Percentiles rank a stretch among this genome's conserved stretches.
Evolutionary conservation across 2,888 invertebrate species (phyloP).

Genomic region (Silvanus unidentatus): DNA sequence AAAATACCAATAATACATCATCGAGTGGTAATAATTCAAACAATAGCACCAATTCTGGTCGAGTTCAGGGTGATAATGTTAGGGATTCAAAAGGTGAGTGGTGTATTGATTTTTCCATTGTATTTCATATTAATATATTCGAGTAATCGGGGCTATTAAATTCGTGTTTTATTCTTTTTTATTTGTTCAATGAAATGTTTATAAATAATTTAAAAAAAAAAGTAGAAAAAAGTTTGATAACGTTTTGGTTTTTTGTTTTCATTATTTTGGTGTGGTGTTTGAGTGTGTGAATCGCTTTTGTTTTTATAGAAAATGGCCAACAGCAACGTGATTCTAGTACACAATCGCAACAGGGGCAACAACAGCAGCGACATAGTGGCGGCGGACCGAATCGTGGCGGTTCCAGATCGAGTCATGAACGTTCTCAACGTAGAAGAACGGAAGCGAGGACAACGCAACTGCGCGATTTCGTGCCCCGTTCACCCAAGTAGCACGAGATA

Average conservation of each 20-base stretch:
- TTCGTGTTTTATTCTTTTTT: too few relatives aligned
- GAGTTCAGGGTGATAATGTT: slow-evolving; percentile 24
- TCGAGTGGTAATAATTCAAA: slow-evolving; percentile 19
- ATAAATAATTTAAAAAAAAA: too few relatives aligned
- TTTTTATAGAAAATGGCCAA: too few relatives aligned
- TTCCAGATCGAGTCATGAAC: slow-evolving; percentile 30
- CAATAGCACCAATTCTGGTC: slow-evolving; percentile 18
- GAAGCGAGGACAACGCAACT: slow-evolving; percentile 40
- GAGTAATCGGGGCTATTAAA: too few relatives aligned
- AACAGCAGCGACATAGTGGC: slow-evolving; percentile 10
- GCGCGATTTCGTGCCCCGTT: slow-evolving; percentile 44
- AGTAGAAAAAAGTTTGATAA: too few relatives aligned
- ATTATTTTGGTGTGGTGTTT: too few relatives aligned
- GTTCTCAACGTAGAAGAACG: slow-evolving; percentile 34
- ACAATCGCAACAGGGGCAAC: slow-evolving; percentile 11
- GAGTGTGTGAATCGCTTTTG: too few relatives aligned
- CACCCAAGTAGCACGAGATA: slow-evolving; percentile 43
- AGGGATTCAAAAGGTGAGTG: slow-evolving; percentile 26
- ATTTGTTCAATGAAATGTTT: too few relatives aligned
- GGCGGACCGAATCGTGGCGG: slow-evolving; percentile 20
- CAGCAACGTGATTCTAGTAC: not conserved
- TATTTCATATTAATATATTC: too few relatives aligned
- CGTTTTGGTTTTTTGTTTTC: not conserved
- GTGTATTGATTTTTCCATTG: not conserved
- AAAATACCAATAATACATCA: slow-evolving; percentile 9